Conservation (phyloP, 2,888 invertebrate genomes). For the Hyles lineata region DNA sequence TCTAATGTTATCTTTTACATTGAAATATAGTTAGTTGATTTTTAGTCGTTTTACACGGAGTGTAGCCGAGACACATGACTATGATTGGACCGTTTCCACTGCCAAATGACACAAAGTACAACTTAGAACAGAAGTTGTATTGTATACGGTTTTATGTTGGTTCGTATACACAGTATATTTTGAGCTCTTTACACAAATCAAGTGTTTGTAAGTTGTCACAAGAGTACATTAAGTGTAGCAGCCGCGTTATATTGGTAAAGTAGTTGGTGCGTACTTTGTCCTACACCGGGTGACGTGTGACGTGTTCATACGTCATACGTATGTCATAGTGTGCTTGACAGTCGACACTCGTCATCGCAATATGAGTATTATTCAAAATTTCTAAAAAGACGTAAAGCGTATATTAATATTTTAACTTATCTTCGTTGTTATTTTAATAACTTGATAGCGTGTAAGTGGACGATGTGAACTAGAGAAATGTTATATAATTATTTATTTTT, state of each 20-base stretch:
- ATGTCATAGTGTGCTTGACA: constrained; percentile 39
- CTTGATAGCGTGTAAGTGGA: constrained; percentile 64
- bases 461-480: constrained; percentile 62
- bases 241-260: constrained; percentile 40
- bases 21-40: constrained; percentile 47
- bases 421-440: constrained; percentile 68
- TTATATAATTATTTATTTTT: constrained; percentile 64
- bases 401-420: constrained; percentile 55
- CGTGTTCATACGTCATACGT: not conserved
- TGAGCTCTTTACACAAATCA: constrained; percentile 51
- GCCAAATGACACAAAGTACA: constrained; percentile 78
- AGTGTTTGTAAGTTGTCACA: constrained; percentile 34
- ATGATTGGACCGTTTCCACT: constrained; percentile 59
- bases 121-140: constrained; percentile 61
- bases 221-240: constrained; percentile 33
- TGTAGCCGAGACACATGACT: constrained; percentile 34
- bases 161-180: constrained; percentile 47
- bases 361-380: constrained; percentile 45
- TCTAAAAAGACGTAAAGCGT: constrained; percentile 61
- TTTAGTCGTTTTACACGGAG: constrained; percentile 41
- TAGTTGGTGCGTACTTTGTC: constrained; percentile 16
- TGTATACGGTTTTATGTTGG: constrained; percentile 54
- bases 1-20: constrained; percentile 61
- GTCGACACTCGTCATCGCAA: constrained; percentile 39
- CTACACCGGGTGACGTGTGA: no score